Evolutionary conservation across 23 tunicate species (phyloP), one percentile per base, ranked within the genome.

Genomic region (Ciona savignyi): DNA sequence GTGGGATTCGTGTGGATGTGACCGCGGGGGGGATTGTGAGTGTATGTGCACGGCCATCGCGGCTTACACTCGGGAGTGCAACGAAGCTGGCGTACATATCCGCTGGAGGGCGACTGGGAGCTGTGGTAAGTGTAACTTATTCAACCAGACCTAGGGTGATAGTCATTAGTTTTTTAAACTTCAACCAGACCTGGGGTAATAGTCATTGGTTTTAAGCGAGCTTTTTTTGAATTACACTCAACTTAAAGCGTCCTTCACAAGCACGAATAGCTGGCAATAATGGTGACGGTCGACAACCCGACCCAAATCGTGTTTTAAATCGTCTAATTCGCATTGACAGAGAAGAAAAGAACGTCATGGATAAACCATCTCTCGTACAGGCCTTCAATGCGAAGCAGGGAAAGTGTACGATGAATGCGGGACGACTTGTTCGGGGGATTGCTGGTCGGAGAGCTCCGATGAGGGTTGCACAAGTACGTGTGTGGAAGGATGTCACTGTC

Each of bases 1-100:
- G 72, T 91, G 97, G 97, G 97, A 91, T 68, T 84, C 97, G 60
- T 91, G 97, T 48, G 97, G 97, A 22, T 91, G 97, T 34, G 97
- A 91, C 78, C 62, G 97, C 35, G 97, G 97, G 26, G 97, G 97
- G 30, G 97, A 91, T 35, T 91, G 97, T 80, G 97, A 91, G 83
- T 91, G 97, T 77, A 49, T 81, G 71, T 91, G 97, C 67, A 91
- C 97, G 62, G 97, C 97, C 23, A 70, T 91, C 28, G 86, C 86
- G 15, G 97, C 97, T 32, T 91, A 91, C 75, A 72, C 75, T 11
- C 66, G 97, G 49, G 97, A 84, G 26, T 91, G 97, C 65, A 84
- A 84, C 72, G 87, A 81, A 29, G 29, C 33, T 30, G 91, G 97
- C 25, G 79, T 84, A 4, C 97, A 84, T 42, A 66, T 91, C 30